phyloP scores from a whole-genome alignment of 2,797 vertebrate species.

The Epinephelus coioides region DNA sequence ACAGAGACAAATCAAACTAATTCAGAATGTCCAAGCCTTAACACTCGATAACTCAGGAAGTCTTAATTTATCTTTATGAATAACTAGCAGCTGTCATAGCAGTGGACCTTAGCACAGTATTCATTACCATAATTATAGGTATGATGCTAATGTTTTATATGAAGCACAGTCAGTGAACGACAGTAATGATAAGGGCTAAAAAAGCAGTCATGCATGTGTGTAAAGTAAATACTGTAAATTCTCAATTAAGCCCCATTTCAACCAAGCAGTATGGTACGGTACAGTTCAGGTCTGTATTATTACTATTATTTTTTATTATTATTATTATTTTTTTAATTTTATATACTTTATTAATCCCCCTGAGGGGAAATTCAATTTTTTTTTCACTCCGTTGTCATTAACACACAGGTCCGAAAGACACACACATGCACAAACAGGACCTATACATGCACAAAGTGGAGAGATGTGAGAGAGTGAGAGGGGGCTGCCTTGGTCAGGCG shows the following conservation, averaged over 20 bases:
- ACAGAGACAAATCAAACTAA: not conserved
- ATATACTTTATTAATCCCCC: too few species aligned
- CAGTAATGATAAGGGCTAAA: not conserved
- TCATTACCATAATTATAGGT: not conserved
- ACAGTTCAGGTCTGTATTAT: too few species aligned
- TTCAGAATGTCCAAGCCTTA: not conserved
- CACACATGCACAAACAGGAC: too few species aligned
- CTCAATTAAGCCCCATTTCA: not conserved
- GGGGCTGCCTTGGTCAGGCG: too few species aligned
- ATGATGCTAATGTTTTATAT: not conserved
- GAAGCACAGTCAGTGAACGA: not conserved
- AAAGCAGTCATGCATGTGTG: not conserved
- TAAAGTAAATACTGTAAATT: conserved; percentile 20
- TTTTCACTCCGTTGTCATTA: too few species aligned
- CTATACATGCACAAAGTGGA: too few species aligned
- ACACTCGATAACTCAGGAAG: not conserved
- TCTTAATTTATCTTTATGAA: not conserved
- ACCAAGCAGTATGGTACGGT: too few species aligned
- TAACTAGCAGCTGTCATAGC: not conserved
- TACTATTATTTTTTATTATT: too few species aligned
- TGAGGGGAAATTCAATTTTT: too few species aligned
- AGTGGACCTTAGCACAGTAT: not conserved
- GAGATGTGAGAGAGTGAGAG: too few species aligned
- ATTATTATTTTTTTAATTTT: too few species aligned
- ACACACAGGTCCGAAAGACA: too few species aligned